Percentiles rank a stretch among this genome's conserved stretches.
These are phyloP conservation scores for Brenthis ino DNA, from an alignment of 2,888 invertebrate species.

Conservation along the genomic window DNA sequence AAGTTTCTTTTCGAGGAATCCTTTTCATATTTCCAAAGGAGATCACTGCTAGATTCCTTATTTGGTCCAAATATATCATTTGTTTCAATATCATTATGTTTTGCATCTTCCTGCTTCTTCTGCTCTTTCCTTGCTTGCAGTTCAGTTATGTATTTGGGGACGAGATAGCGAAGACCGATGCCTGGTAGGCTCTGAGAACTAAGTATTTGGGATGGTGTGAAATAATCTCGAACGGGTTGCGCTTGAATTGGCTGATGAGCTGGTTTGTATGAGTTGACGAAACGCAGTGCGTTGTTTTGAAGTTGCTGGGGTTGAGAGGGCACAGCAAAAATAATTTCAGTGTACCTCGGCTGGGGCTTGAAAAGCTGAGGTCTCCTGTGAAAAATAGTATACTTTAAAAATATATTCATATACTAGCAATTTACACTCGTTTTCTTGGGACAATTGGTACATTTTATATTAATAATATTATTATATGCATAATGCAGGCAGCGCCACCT, in stretches of 20 bases:
- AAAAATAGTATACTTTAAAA: neutral
- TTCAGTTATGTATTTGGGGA: slow-evolving; percentile 57
- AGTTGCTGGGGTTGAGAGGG: slow-evolving; percentile 49
- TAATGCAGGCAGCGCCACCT: too few species aligned
- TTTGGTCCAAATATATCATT: slow-evolving; percentile 54
- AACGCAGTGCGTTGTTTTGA: slow-evolving; percentile 66
- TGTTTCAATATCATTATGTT: slow-evolving; percentile 63
- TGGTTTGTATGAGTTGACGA: slow-evolving; percentile 70
- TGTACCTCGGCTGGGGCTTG: slow-evolving; percentile 70
- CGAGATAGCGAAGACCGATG: slow-evolving; percentile 69
- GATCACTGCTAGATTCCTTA: slow-evolving; percentile 58
- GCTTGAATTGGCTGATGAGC: slow-evolving; percentile 52
- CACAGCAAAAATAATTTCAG: slow-evolving; percentile 60
- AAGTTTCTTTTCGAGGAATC: slow-evolving; percentile 58
- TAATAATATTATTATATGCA: too few species aligned
- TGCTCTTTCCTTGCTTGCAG: slow-evolving; percentile 48
- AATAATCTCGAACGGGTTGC: slow-evolving; percentile 51
- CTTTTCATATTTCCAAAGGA: slow-evolving; percentile 72
- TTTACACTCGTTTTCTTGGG: neutral
- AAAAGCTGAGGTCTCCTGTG: slow-evolving; percentile 71
- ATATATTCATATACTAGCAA: neutral
- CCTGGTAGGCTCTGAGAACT: slow-evolving; percentile 71
- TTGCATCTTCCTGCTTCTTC: slow-evolving; percentile 62
- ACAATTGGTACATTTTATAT: too few species aligned
- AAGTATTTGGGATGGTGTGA: slow-evolving; percentile 60